Evolutionary conservation across 2,113 vertebrate genomes (phyloP), one percentile per base, ranked within the genome.

Genomic region (Myrmophylax atrothorax): DNA sequence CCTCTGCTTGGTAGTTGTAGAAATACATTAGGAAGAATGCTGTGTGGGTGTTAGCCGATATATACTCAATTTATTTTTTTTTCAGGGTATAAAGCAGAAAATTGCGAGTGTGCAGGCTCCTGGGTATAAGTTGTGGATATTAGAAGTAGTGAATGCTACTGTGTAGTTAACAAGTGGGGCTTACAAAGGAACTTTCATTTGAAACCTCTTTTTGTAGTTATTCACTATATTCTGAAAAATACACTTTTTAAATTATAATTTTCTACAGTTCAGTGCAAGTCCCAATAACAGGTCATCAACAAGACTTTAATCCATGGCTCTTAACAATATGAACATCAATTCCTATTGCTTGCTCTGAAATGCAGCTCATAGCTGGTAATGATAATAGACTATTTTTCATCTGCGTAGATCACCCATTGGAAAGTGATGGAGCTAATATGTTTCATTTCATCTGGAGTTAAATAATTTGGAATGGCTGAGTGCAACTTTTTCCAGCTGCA

Each of bases 1-100:
- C 72, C 89, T 96, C 91, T 95, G 91, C 94, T 92, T 95, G 89
- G 88, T 92, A 96, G 86, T 91, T 94, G 91, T 93, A 94, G 92
- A 91, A 90, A 94, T 94, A 92, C 90, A 93, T 92, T 96, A 96
- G 73, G 77, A 95, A 87, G 88, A 93, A 87, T 87, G 94, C 73
- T 79, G 68, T 92, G 95, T 96, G 94, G 94, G 90, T 95, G 87
- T 95, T 92, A 96, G 73, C 86, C 5, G 0, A 84, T 88, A 78
- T 93, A 90, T 93, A 92, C 90, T 95, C 86, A 1, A 90, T 94
- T 92, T 92, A 22, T 31, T 72, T 88, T 81, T 81, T 95, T 94
- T 93, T 29, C 47, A 62, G 88, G 56, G 33, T 87, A 92, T 94
- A 88, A 96, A 96, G 8, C 72, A 75, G 80, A 91, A 96, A 93